Evolutionary conservation across 2,797 vertebrate genomes (phyloP).

Genomic region (Peromyscus attwateri): DNA sequence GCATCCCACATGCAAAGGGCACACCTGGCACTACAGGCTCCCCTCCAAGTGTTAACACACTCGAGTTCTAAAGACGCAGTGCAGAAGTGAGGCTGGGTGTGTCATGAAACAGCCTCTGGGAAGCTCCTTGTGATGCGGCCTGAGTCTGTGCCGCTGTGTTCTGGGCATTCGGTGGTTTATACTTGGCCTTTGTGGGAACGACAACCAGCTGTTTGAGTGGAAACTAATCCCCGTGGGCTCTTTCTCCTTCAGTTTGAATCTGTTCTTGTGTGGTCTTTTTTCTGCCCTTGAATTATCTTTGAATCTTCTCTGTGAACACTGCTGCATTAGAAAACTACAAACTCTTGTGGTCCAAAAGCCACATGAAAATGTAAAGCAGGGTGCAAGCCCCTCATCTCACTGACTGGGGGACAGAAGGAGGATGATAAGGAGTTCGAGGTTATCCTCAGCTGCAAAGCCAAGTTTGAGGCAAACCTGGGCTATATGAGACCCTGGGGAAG

Average conservation of each 20-base stretch:
- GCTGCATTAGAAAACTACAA: constrained; percentile 16
- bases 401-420: not conserved
- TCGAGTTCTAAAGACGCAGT: not conserved
- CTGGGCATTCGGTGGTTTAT: not conserved
- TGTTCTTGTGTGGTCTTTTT: not conserved
- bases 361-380: constrained; percentile 8
- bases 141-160: not conserved
- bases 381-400: not conserved
- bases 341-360: constrained; percentile 12
- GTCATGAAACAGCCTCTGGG: not conserved
- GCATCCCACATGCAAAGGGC: no score
- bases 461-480: not conserved
- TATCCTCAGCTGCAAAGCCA: not conserved
- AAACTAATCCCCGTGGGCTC: not conserved
- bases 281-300: not conserved
- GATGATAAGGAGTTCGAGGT: not conserved
- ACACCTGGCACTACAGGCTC: not conserved
- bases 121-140: not conserved
- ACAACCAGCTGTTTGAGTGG: not conserved
- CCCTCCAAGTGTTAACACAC: not conserved
- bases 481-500: not conserved
- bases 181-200: not conserved
- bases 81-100: not conserved
- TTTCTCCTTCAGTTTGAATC: constrained; percentile 18
- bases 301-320: not conserved